phyloP scores from a whole-genome alignment of 2,888 invertebrate genomes.

The Plebejus argus region DNA sequence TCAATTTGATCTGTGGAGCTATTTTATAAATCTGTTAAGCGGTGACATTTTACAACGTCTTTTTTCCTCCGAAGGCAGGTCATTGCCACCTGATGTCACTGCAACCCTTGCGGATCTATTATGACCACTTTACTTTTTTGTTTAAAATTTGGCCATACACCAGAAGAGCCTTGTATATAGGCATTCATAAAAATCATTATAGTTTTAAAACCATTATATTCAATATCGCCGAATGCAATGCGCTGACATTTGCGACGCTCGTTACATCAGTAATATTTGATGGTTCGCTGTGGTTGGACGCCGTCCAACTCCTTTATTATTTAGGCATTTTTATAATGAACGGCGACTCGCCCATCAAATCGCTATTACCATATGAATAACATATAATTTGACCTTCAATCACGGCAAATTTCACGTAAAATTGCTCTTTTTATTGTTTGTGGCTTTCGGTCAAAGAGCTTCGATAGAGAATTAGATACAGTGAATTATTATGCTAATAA shows the following conservation, averaged over 20 bases:
- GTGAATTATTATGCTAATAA: not conserved
- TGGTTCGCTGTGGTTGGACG: not conserved
- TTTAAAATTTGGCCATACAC: no score
- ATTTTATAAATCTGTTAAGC: no score
- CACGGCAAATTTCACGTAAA: not conserved
- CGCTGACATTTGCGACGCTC: not conserved
- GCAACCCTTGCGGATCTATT: no score
- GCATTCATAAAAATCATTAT: not conserved
- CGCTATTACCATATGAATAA: slow-evolving; percentile 23
- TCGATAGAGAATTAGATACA: not conserved
- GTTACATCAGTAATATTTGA: slow-evolving; percentile 18
- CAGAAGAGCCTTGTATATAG: no score
- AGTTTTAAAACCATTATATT: not conserved
- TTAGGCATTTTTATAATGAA: slow-evolving; percentile 7
- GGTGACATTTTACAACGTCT: no score
- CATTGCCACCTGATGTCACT: no score
- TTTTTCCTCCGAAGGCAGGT: no score
- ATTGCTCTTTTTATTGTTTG: not conserved
- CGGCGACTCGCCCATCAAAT: not conserved
- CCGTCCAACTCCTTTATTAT: slow-evolving; percentile 21
- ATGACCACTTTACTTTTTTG: no score
- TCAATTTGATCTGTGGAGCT: no score
- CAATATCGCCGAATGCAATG: slow-evolving; percentile 2
- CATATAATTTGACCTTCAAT: slow-evolving; percentile 14
- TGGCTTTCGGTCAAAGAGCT: not conserved